Base-by-base conservation (phyloP, 2,888 invertebrate species). In the Caradrina clavipalpis region DNA sequence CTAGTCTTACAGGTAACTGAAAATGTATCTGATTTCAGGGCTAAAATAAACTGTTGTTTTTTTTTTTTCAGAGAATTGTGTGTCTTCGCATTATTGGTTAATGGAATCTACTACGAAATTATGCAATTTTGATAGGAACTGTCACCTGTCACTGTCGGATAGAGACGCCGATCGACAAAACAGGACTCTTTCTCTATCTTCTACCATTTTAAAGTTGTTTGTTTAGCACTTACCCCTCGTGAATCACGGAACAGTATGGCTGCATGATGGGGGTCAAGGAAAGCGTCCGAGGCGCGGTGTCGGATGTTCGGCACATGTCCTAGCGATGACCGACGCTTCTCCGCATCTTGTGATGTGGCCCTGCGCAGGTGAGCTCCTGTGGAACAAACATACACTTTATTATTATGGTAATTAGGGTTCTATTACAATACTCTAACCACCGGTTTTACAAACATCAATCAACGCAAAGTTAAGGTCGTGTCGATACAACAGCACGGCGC, bases 181-280 rank as follows among this genome's bases (percentile, higher is more conserved):
- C 17, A 6, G 5, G 19, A 17, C 42, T 7, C 1, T 17, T 11
- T 15, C 5, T 39, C 11, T 15, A 17, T 60, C 7, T 22, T 10
- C 13, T n/a, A 17, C 15, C 35, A n/a, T 10, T n/a, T 21, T 60
- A n/a, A 63, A 17, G 10, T 47, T 17, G 8, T 17, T 61, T 13
- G 60, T 26, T 19, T 65, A 15, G 55, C 11, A 97, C 98, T 98
- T 93, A 98, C 98, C 97, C 98, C 98, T 96, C 98, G 96, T n/a
- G 98, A 98, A 93, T 99, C 98, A 85, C 98, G 96, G 94, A 99
- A 99, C 78, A 99, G 96, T 86, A 99, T 98, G 86, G 99, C 98
- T 62, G 98, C 98, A 94, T 98, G 98, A 86, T 98, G 97, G 21
- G 98, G 98, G 95, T 99, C 98, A 80, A 98, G 93, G 84, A 97